phyloP scores from a whole-genome alignment of 2,113 vertebrate species.

The Entosphenus tridentatus region DNA sequence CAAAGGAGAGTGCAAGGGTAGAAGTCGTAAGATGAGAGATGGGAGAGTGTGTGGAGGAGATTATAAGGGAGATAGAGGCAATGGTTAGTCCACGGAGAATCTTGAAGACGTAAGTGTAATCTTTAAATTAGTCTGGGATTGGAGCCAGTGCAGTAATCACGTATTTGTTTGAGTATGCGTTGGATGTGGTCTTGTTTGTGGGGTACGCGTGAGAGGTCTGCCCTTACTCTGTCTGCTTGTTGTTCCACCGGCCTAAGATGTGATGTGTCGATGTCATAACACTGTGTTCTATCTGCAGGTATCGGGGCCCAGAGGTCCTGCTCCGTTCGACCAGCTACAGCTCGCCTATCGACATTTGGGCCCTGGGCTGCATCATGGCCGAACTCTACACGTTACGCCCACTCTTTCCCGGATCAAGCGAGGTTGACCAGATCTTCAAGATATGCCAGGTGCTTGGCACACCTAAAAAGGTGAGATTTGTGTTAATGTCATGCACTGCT shows the following conservation, averaged over 20 bases:
- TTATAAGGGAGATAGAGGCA: background rate
- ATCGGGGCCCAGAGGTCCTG: conserved; percentile 85
- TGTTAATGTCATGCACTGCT: background rate
- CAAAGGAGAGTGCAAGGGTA: background rate
- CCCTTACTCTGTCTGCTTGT: background rate
- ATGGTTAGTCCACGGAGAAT: too few species aligned
- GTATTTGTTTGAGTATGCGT: too few species aligned
- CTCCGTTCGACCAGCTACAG: conserved; percentile 61
- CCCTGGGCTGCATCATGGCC: conserved; percentile 92
- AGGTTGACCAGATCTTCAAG: conserved; percentile 96
- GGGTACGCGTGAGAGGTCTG: too few species aligned
- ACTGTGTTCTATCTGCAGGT: conserved; percentile 28
- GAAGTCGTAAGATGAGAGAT: background rate
- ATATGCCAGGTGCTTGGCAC: conserved; percentile 94
- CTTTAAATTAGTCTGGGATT: too few species aligned
- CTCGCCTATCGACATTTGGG: conserved; percentile 89
- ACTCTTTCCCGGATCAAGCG: conserved; percentile 89
- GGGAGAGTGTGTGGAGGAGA: background rate
- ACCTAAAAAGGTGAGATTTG: conserved; percentile 49
- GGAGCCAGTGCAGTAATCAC: too few species aligned
- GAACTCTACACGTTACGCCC: conserved; percentile 77
- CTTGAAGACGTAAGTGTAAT: too few species aligned
- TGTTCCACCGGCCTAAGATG: too few species aligned
- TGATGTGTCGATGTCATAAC: too few species aligned
- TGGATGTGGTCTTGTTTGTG: too few species aligned